phyloP scores from a whole-genome alignment of 2,113 vertebrate species.

The Prietella phreatophila region DNA sequence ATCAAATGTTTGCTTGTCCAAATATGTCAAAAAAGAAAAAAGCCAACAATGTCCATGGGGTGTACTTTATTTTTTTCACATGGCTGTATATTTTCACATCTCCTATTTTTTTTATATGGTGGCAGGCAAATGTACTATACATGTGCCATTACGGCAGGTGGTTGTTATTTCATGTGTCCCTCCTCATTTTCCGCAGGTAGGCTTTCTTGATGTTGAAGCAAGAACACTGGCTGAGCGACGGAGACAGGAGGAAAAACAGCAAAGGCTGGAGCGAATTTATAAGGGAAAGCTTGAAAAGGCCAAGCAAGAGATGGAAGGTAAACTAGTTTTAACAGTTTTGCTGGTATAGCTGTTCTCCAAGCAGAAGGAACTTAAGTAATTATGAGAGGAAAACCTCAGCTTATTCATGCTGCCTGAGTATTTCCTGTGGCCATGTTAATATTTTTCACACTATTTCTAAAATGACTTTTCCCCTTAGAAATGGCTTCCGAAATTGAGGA shows the following conservation, averaged over 20 bases:
- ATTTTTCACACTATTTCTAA: not conserved
- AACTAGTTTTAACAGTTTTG: not conserved
- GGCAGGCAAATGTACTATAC: not conserved
- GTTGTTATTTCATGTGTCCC: not conserved
- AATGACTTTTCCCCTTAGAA: conserved; percentile 67
- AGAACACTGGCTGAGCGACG: conserved; percentile 81
- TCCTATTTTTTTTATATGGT: not conserved
- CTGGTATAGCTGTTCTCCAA: not conserved
- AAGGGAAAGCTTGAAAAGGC: conserved; percentile 79
- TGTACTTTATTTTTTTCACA: too few relatives aligned
- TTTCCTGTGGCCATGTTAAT: not conserved
- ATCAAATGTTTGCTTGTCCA: too few relatives aligned
- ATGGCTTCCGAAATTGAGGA: conserved; percentile 73
- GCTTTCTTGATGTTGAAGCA: conserved; percentile 84
- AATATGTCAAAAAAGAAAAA: too few relatives aligned
- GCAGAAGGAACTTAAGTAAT: not conserved
- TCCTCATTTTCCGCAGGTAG: conserved; percentile 73
- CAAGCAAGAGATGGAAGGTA: conserved; percentile 84
- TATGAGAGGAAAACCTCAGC: not conserved
- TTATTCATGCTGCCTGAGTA: not conserved
- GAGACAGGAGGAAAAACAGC: conserved; percentile 81
- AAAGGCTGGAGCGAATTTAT: conserved; percentile 80
- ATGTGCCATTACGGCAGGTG: not conserved
- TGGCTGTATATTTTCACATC: not conserved
- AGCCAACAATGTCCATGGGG: too few relatives aligned